A percentile compares a stretch with the other conserved stretches of the same genome.
These are phyloP conservation scores for Cinara cedri DNA, from an alignment of 2,888 invertebrate genomes.

Conservation along the genomic window DNA sequence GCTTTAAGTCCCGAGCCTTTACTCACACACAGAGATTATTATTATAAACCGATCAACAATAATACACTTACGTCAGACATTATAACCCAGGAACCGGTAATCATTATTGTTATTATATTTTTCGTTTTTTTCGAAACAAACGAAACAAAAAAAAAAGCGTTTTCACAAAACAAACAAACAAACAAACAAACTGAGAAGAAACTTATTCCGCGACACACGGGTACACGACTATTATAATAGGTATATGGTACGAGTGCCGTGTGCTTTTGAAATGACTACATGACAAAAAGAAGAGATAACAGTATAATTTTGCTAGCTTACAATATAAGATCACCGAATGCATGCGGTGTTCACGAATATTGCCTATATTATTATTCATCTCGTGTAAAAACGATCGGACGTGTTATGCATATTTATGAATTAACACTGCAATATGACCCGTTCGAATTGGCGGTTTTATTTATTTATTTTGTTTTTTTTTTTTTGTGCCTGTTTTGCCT, in stretches of 20 bases:
- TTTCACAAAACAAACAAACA: no score
- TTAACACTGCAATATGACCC: no score
- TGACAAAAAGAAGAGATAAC: slow-evolving; percentile 8
- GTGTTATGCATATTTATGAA: slow-evolving; percentile 34
- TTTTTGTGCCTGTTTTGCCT: background rate
- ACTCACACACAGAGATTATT: no score
- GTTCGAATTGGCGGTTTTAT: background rate
- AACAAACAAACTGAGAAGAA: background rate
- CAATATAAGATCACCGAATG: background rate
- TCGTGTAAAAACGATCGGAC: slow-evolving; percentile 21
- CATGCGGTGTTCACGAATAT: background rate
- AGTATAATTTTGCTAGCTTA: background rate
- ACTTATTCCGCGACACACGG: background rate
- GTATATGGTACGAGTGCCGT: background rate
- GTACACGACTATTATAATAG: background rate
- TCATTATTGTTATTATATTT: background rate
- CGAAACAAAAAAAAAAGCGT: no score
- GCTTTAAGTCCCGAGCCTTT: no score
- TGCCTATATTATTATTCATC: slow-evolving; percentile 42
- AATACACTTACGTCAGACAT: slow-evolving; percentile 50
- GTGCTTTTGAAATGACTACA: slow-evolving; percentile 13
- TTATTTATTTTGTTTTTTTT: slow-evolving; percentile 7
- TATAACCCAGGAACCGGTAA: background rate
- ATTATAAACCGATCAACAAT: background rate
- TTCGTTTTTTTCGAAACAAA: background rate